Conservation (phyloP, 2,888 invertebrate genomes). For the Romanomermis culicivorax region DNA sequence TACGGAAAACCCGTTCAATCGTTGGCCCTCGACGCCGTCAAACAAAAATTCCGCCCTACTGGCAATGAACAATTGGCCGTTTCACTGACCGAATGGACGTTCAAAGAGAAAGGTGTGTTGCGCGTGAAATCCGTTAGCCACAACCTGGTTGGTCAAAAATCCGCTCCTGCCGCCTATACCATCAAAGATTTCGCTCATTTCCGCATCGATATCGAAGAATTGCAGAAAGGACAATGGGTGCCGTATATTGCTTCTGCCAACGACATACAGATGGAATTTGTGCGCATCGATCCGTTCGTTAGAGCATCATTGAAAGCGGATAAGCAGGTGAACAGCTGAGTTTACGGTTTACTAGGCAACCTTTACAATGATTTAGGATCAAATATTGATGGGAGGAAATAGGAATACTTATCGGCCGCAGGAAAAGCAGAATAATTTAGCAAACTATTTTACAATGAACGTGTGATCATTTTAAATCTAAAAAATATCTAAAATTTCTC, state of each 20-base stretch:
- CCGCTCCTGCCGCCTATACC: slow-evolving; percentile 73
- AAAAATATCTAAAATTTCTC: too few species aligned
- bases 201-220: slow-evolving; percentile 63
- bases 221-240: slow-evolving; percentile 61
- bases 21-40: too few species aligned
- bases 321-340: too few species aligned
- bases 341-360: too few species aligned
- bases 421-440: too few species aligned
- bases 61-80: slow-evolving; percentile 66
- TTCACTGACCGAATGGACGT: slow-evolving; percentile 72
- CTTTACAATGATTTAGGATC: too few species aligned
- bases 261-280: slow-evolving; percentile 92
- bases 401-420: too few species aligned
- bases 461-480: too few species aligned
- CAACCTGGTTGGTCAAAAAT: slow-evolving; percentile 52
- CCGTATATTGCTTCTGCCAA: slow-evolving; percentile 57
- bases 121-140: slow-evolving; percentile 71
- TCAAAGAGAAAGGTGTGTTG: slow-evolving; percentile 81
- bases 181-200: slow-evolving; percentile 61
- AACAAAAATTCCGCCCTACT: slow-evolving; percentile 45
- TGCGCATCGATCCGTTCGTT: slow-evolving; percentile 94
- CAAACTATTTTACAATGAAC: too few species aligned
- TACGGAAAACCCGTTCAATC: too few species aligned
- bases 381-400: too few species aligned
- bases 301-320: slow-evolving; percentile 38